Evolutionary conservation across 2,797 vertebrate genomes (phyloP).

Genomic region (Odontamblyopus lacepedii): DNA sequence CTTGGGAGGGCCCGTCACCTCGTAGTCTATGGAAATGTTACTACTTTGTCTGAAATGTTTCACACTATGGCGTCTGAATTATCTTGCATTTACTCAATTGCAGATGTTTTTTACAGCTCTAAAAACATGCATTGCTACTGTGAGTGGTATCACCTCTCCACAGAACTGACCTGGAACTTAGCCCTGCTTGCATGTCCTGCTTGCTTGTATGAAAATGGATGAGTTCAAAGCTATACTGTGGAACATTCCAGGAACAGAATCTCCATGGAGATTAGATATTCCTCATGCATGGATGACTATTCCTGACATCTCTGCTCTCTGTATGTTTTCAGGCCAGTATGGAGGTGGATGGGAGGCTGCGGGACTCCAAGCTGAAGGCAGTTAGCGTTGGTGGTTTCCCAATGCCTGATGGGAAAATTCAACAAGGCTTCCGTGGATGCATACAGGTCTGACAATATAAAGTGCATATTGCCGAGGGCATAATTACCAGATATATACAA

Average conservation of each 20-base stretch:
- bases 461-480: not conserved
- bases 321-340: conserved; percentile 72
- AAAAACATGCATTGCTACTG: no score
- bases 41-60: not conserved
- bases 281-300: not conserved
- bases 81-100: not conserved
- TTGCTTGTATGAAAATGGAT: not conserved
- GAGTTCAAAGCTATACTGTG: not conserved
- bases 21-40: not conserved
- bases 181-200: no score
- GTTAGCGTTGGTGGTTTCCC: conserved; percentile 85
- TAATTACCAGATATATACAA: not conserved
- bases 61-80: not conserved
- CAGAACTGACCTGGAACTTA: no score
- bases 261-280: not conserved
- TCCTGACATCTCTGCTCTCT: not conserved
- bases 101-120: not conserved
- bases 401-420: conserved; percentile 72
- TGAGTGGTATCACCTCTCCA: no score
- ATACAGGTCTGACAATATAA: conserved; percentile 80
- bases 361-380: conserved; percentile 80
- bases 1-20: not conserved
- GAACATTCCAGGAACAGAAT: not conserved
- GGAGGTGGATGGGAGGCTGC: conserved; percentile 83
- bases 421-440: conserved; percentile 88